Percentiles rank a stretch among this genome's conserved stretches.
These are phyloP conservation scores for Euura saliciscinereae DNA, from an alignment of 1,140 invertebrate species.

Conservation along the genomic window DNA sequence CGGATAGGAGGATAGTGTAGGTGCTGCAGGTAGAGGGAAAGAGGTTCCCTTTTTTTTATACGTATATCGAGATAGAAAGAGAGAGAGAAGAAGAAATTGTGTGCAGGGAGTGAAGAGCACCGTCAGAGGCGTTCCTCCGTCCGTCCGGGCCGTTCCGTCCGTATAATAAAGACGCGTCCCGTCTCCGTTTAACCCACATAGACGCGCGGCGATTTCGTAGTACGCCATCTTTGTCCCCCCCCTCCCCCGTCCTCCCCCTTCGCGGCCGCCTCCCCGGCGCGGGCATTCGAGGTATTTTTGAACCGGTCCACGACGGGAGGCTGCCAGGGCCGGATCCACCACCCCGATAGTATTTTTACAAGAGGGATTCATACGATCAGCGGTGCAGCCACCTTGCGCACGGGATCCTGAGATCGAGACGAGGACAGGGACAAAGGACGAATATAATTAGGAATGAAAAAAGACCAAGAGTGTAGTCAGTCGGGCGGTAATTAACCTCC, in stretches of 20 bases:
- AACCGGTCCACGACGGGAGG: conserved; percentile 58
- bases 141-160: conserved; percentile 46
- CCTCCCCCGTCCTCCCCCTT: conserved; percentile 22
- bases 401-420: background rate
- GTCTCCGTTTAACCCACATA: conserved; percentile 18
- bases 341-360: conserved; percentile 17
- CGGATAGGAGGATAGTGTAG: background rate
- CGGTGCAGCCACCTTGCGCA: background rate
- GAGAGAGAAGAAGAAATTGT: background rate
- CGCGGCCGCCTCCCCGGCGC: conserved; percentile 38
- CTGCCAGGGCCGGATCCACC: conserved; percentile 49
- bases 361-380: background rate
- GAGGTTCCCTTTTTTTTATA: background rate
- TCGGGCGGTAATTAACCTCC: background rate
- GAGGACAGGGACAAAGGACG: background rate
- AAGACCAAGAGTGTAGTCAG: no score
- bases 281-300: conserved; percentile 57
- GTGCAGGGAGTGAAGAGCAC: background rate
- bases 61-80: background rate
- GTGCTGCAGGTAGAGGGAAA: no score
- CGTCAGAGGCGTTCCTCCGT: conserved; percentile 18
- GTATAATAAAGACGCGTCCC: conserved; percentile 60
- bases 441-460: conserved; percentile 1
- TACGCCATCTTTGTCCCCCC: background rate
- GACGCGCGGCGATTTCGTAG: conserved; percentile 24